Conservation (phyloP, 2,888 invertebrate genomes). For the Cremastinae sp. region DNA sequence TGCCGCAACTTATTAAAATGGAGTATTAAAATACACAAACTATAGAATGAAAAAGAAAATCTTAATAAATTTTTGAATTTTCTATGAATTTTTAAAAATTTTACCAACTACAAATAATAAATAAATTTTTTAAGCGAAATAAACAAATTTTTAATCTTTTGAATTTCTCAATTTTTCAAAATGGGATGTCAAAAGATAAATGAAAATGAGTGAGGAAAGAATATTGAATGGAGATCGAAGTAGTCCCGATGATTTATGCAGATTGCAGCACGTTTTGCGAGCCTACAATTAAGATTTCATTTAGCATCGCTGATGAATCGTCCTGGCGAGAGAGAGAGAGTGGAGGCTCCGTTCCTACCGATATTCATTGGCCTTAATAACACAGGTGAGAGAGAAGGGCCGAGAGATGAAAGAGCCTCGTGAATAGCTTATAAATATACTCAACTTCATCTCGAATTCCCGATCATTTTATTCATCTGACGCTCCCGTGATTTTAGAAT, state of each 20-base stretch:
- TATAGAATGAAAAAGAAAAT: no score
- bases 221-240: not conserved
- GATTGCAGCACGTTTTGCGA: constrained; percentile 67
- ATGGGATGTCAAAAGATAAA: constrained; percentile 25
- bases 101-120: no score
- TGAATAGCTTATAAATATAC: constrained; percentile 44
- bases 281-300: constrained; percentile 75
- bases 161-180: no score
- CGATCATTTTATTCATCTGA: constrained; percentile 59
- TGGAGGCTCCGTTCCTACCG: constrained; percentile 56
- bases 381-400: constrained; percentile 62
- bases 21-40: no score
- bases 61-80: no score
- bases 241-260: constrained; percentile 69
- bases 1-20: no score
- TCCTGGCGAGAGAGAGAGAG: constrained; percentile 36
- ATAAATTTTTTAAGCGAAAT: no score
- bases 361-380: constrained; percentile 72
- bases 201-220: constrained; percentile 14
- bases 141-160: no score
- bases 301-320: constrained; percentile 68
- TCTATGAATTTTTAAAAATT: no score
- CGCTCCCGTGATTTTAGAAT: constrained; percentile 43
- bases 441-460: constrained; percentile 48
- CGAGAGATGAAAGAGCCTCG: constrained; percentile 46